A percentile compares a stretch with the other conserved stretches of the same genome.
Evolutionary conservation across 2,888 invertebrate genomes (phyloP).

Genomic region (Amiota communis): DNA sequence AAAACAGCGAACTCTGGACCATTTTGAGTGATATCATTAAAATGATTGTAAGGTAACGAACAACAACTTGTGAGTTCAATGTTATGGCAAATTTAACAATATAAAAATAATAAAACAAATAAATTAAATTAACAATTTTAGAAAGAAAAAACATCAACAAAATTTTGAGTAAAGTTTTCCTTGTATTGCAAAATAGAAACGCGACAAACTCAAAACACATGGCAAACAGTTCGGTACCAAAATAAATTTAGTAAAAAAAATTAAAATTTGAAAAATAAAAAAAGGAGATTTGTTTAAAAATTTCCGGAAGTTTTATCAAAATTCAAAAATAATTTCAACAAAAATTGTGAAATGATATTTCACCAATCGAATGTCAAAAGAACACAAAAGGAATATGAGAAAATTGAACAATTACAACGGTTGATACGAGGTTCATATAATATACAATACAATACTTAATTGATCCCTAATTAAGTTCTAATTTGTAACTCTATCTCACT

Average conservation of each 20-base stretch:
- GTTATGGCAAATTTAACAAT: no score
- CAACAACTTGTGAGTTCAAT: no score
- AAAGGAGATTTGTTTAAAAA: background rate
- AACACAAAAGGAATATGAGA: slow-evolving; percentile 52
- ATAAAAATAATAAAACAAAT: slow-evolving; percentile 44
- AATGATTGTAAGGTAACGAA: no score
- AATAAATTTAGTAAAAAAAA: background rate
- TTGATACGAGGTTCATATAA: slow-evolving; percentile 39
- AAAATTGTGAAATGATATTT: slow-evolving; percentile 47
- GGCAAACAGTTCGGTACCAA: slow-evolving; percentile 40
- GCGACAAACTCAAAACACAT: slow-evolving; percentile 45
- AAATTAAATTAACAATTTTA: no score
- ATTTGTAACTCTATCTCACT: background rate
- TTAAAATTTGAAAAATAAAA: slow-evolving; percentile 16
- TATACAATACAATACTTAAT: slow-evolving; percentile 21
- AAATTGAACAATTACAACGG: slow-evolving; percentile 57
- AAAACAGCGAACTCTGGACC: background rate
- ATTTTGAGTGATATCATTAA: background rate
- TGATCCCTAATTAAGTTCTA: background rate
- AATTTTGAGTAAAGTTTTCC: slow-evolving; percentile 21
- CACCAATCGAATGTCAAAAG: slow-evolving; percentile 37
- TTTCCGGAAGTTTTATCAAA: slow-evolving; percentile 28
- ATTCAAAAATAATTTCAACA: background rate
- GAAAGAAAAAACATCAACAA: slow-evolving; percentile 38
- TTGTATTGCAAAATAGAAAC: slow-evolving; percentile 31